phyloP scores from a whole-genome alignment of 1,140 invertebrate species.

The Planococcus citri region DNA sequence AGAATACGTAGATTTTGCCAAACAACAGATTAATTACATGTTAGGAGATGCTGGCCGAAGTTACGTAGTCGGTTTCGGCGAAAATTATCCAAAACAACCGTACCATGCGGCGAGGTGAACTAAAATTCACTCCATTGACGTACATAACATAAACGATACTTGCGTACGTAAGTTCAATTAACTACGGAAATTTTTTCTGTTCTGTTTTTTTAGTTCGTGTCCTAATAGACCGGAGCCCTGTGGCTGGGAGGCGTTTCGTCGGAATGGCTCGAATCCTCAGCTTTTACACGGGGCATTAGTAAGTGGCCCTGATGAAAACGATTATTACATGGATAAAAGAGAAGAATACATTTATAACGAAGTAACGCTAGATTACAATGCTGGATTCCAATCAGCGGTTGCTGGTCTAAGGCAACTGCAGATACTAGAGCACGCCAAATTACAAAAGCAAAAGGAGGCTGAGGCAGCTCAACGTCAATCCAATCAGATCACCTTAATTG shows the following conservation, averaged over 20 bases:
- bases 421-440: conserved; percentile 5
- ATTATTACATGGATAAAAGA: conserved; percentile 40
- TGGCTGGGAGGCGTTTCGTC: conserved; percentile 39
- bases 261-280: conserved; percentile 39
- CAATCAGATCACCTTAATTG: background rate
- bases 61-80: conserved; percentile 50
- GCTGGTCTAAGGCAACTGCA: conserved; percentile 36
- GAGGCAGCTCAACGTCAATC: background rate
- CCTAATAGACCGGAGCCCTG: conserved; percentile 38
- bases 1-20: conserved; percentile 42
- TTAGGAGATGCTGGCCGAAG: conserved; percentile 46
- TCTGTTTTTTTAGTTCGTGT: conserved; percentile 37
- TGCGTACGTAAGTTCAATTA: conserved; percentile 14
- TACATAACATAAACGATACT: no score
- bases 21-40: conserved; percentile 48
- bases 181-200: conserved; percentile 16
- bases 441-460: background rate
- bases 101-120: conserved; percentile 42
- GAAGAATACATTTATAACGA: conserved; percentile 44
- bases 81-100: conserved; percentile 41
- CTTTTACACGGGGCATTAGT: conserved; percentile 43
- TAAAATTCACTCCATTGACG: conserved; percentile 13
- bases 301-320: conserved; percentile 42
- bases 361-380: conserved; percentile 45
- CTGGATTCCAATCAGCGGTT: conserved; percentile 42